These are phyloP conservation scores for Pollenia labialis DNA, from an alignment of 2,888 invertebrate species.

Conservation along the genomic window DNA sequence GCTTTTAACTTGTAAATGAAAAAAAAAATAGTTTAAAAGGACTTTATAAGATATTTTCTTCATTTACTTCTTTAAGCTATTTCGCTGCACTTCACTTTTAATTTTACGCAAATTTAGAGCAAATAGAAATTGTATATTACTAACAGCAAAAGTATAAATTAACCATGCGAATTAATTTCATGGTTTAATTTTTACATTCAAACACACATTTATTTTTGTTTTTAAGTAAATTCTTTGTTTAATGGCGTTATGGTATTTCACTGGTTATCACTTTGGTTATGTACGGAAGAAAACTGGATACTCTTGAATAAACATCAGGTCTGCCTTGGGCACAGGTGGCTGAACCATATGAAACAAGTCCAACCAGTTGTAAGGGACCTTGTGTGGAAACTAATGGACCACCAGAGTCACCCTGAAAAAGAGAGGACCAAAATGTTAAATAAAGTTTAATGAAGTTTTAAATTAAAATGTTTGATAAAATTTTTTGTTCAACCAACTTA, in stretches of 20 bases:
- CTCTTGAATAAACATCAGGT: slow-evolving; percentile 83
- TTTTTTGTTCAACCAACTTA: slow-evolving; percentile 70
- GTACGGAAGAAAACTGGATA: slow-evolving; percentile 81
- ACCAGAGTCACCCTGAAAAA: slow-evolving; percentile 83
- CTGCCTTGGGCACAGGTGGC: slow-evolving; percentile 79
- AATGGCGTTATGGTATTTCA: slow-evolving; percentile 75
- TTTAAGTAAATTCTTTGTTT: slow-evolving; percentile 60
- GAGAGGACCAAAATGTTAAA: slow-evolving; percentile 12
- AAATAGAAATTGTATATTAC: slow-evolving; percentile 29
- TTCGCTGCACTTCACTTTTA: slow-evolving; percentile 62
- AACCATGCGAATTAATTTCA: slow-evolving; percentile 72
- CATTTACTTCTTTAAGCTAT: slow-evolving; percentile 6
- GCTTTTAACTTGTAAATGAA: too few species aligned
- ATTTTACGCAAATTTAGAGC: slow-evolving; percentile 69
- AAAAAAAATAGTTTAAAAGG: not conserved
- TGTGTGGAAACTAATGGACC: slow-evolving; percentile 81
- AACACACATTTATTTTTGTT: slow-evolving; percentile 38
- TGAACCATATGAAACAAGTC: slow-evolving; percentile 83
- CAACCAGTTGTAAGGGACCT: slow-evolving; percentile 78
- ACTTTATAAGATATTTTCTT: not conserved
- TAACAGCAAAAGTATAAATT: slow-evolving; percentile 8
- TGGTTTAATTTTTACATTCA: slow-evolving; percentile 73
- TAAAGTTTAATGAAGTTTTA: not conserved
- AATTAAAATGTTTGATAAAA: not conserved
- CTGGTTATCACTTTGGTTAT: slow-evolving; percentile 78